Evolutionary conservation across 1,140 invertebrate genomes (phyloP).

Genomic region (Drosophila asahinai): DNA sequence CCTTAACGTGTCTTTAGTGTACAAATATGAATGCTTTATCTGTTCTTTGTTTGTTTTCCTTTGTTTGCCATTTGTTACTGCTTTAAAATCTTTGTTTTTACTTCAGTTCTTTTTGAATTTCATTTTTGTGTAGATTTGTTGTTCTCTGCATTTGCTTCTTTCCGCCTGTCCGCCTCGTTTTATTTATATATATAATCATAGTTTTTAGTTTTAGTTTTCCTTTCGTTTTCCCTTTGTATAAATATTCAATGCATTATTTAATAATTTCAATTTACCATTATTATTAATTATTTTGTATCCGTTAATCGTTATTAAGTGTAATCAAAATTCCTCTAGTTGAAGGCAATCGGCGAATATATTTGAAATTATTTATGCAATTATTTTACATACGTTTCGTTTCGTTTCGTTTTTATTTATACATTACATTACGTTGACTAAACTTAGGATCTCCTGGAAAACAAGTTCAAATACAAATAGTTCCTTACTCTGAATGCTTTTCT

Average conservation of each 20-base stretch:
- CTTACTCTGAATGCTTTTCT: conserved; percentile 39
- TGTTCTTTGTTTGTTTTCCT: conserved; percentile 35
- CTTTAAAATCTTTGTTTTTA: conserved; percentile 82
- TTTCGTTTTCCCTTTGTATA: conserved; percentile 45
- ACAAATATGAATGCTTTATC: conserved; percentile 71
- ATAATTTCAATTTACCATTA: conserved; percentile 50
- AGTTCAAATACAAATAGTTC: conserved; percentile 62
- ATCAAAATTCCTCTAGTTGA: conserved; percentile 85
- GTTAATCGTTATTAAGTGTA: conserved; percentile 77
- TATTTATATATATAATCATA: conserved; percentile 22
- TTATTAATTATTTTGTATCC: conserved; percentile 56
- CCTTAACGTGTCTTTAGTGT: conserved; percentile 43
- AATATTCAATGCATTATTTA: conserved; percentile 71
- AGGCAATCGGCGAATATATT: conserved; percentile 85
- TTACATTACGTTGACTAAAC: conserved; percentile 59
- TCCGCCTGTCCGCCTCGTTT: conserved; percentile 18
- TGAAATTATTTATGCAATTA: conserved; percentile 85
- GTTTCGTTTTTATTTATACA: conserved; percentile 42
- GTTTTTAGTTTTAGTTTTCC: conserved; percentile 28
- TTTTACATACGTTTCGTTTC: conserved; percentile 75
- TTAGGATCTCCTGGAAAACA: conserved; percentile 66
- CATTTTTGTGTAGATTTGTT: conserved; percentile 69
- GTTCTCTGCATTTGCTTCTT: conserved; percentile 51
- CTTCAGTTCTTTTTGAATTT: conserved; percentile 83
- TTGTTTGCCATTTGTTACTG: conserved; percentile 73